Percentiles rank a stretch among this genome's conserved stretches.
These are phyloP conservation scores for Oriolus oriolus DNA, from an alignment of 2,113 vertebrate genomes.

Conservation along the genomic window DNA sequence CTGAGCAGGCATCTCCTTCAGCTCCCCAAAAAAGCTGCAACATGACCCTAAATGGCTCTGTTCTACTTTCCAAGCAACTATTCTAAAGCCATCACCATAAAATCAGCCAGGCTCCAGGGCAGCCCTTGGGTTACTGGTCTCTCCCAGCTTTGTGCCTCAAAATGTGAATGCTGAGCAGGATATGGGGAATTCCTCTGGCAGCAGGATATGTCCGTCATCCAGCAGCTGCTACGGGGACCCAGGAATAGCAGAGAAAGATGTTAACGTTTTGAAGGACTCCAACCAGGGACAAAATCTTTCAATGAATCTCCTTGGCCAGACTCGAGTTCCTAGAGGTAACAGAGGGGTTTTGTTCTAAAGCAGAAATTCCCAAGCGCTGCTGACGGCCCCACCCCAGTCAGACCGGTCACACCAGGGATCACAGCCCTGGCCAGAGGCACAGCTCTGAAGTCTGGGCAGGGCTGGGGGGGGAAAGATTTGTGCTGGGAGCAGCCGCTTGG, in stretches of 20 bases:
- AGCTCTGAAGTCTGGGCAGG: not conserved
- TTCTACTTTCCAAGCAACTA: not conserved
- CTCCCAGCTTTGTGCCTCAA: not conserved
- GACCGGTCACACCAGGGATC: not conserved
- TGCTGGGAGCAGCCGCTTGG: not conserved
- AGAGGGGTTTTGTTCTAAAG: not conserved
- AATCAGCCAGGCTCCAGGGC: not conserved
- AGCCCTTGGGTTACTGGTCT: not conserved
- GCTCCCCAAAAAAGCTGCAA: not conserved
- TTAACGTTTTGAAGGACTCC: not conserved
- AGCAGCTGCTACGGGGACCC: not conserved
- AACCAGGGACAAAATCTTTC: not conserved
- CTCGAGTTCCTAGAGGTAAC: not conserved
- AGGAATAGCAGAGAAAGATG: not conserved
- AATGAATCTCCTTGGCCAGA: not conserved
- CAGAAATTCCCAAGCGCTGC: not conserved
- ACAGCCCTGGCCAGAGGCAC: not conserved
- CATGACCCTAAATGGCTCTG: not conserved
- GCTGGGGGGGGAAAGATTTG: not conserved
- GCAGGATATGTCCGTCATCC: not conserved
- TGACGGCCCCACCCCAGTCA: not conserved
- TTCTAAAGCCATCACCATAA: not conserved
- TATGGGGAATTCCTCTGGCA: constrained; percentile 29
- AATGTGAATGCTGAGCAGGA: constrained; percentile 8
- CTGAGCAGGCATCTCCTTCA: not conserved